Evolutionary conservation across 2,888 invertebrate genomes (phyloP), one percentile per base, ranked within the genome.

Genomic region (Aplocera efformata): DNA sequence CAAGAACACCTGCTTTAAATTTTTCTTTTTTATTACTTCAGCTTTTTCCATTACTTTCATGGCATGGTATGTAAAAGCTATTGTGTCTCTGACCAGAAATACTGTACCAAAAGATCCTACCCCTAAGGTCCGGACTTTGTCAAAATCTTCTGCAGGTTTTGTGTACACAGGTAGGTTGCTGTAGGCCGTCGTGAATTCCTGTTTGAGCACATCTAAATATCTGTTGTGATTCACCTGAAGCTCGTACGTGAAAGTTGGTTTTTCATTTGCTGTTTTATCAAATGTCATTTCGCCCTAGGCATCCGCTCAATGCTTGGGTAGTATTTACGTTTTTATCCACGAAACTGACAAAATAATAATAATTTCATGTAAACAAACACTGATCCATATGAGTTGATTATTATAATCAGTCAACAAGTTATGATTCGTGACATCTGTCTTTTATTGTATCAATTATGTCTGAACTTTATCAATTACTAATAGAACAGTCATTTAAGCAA

Each of bases 51-150:
- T 80, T 38, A 95, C 91, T 84, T 98, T 98, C 90, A 97, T 94
- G 1, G 98, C 98, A 72, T 91, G 93, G 63, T 90, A 93, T 13
- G 80, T 75, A 6, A 90, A 89, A 0, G 79, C 85, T 0, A 70
- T 61, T 70, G 90, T 94, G 57, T 94, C 91, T 59, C 89, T 90
- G 17, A 90, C 90, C 7, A 94, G 75, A 63, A 94, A 91, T 5
- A 98, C 97, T 29, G 92, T 90, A 3, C 97, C 97, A 73, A 96
- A 98, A 0, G 96, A 93, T 1, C 98, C 98, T 0, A 91, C 89
- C 0, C 97, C 98, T 35, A 98, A 72, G 0, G 94, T 94, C 61
- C 91, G 91, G 21, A 94, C 81, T 34, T 91, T 75, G 46, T 94
- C 92, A 67, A 93, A 97, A 60, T 96, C 94, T 7, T 90, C 79